Evolutionary conservation across 2,888 invertebrate species (phyloP).

Genomic region (Brenthis hecate): DNA sequence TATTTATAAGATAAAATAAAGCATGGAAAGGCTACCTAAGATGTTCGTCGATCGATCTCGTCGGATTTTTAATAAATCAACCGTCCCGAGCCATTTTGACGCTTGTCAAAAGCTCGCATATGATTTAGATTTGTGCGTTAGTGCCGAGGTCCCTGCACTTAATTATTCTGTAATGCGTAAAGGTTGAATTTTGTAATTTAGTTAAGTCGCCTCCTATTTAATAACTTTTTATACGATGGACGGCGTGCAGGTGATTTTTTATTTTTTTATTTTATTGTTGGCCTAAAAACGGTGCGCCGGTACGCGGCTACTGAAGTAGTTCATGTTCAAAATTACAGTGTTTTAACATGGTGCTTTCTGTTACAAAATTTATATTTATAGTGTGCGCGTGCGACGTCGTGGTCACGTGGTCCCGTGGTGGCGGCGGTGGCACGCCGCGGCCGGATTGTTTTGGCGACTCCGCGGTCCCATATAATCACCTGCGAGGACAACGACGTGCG

Average conservation of each 20-base stretch:
- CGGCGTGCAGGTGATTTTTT: slow-evolving; percentile 73
- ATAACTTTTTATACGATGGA: slow-evolving; percentile 69
- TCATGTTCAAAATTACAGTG: slow-evolving; percentile 77
- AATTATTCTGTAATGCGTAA: slow-evolving; percentile 78
- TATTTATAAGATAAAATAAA: slow-evolving; percentile 82
- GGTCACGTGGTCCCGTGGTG: slow-evolving; percentile 31
- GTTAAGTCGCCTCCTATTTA: slow-evolving; percentile 81
- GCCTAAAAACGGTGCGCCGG: slow-evolving; percentile 54
- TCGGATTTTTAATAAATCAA: slow-evolving; percentile 73
- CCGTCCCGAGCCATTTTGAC: slow-evolving; percentile 68
- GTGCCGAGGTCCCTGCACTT: slow-evolving; percentile 45
- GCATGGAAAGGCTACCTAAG: slow-evolving; percentile 79
- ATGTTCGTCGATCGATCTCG: slow-evolving; percentile 75
- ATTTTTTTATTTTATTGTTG: slow-evolving; percentile 51
- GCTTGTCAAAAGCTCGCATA: slow-evolving; percentile 69
- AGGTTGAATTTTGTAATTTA: slow-evolving; percentile 80
- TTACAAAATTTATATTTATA: slow-evolving; percentile 69
- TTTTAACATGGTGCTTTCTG: slow-evolving; percentile 69
- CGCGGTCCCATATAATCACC: slow-evolving; percentile 53
- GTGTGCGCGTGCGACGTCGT: slow-evolving; percentile 59
- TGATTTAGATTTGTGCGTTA: slow-evolving; percentile 66
- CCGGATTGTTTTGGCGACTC: slow-evolving; percentile 34
- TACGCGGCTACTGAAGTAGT: slow-evolving; percentile 79
- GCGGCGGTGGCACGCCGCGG: slow-evolving; percentile 28
- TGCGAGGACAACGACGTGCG: slow-evolving; percentile 62